Percentiles rank a stretch among this genome's conserved stretches.
These are phyloP conservation scores for Epsilonema sp. DNA, from an alignment of 2,888 invertebrate genomes.

Conservation along the genomic window DNA sequence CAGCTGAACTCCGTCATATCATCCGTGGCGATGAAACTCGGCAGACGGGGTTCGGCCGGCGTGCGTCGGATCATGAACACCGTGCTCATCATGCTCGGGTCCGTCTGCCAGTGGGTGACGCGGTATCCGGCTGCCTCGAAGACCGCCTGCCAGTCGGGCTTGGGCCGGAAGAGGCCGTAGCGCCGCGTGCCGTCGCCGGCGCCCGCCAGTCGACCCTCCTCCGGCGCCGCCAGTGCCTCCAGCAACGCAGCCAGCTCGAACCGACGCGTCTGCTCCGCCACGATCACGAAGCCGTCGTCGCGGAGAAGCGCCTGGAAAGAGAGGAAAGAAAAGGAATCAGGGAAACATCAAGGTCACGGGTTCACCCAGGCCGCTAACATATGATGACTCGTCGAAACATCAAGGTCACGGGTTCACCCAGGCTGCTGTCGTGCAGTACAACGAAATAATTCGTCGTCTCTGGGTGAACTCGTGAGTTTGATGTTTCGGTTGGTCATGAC, in stretches of 20 bases:
- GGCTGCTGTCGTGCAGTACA: too few relatives aligned
- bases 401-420: not conserved
- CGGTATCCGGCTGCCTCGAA: conserved; percentile 22
- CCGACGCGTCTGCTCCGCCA: conserved; percentile 32
- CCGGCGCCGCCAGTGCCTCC: conserved; percentile 6
- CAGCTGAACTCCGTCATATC: conserved; percentile 33
- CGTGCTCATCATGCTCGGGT: conserved; percentile 3
- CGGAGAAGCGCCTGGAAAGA: too few relatives aligned
- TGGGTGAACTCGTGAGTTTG: too few relatives aligned
- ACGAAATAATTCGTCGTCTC: too few relatives aligned
- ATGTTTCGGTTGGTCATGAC: too few relatives aligned
- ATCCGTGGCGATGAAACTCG: conserved; percentile 55
- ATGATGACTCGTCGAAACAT: too few relatives aligned
- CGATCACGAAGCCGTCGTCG: conserved; percentile 32
- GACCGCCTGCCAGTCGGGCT: conserved; percentile 15
- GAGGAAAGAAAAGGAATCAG: too few relatives aligned
- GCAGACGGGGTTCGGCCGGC: not conserved
- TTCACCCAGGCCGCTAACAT: too few relatives aligned
- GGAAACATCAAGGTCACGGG: not conserved
- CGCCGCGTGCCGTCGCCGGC: conserved; percentile 9
- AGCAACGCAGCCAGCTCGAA: conserved; percentile 11
- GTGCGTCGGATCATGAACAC: conserved; percentile 7
- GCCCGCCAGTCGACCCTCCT: conserved; percentile 16
- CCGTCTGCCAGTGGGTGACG: conserved; percentile 10
- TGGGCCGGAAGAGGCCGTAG: conserved; percentile 5